Conservation (phyloP, 2,888 invertebrate genomes). For the Drosophila mercatorum region DNA sequence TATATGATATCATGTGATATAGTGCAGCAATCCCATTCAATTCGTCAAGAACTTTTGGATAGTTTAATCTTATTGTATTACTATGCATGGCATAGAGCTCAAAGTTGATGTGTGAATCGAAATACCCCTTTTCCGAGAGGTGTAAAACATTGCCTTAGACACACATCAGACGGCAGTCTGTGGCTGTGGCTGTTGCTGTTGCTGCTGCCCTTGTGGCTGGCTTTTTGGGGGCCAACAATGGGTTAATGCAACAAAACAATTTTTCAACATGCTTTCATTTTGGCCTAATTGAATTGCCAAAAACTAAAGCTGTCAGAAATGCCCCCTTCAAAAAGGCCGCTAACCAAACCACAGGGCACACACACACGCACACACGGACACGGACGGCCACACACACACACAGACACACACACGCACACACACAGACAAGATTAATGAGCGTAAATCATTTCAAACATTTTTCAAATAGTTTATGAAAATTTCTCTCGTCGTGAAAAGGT, state of each 20-base stretch:
- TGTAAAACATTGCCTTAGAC: slow-evolving; percentile 24
- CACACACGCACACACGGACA: slow-evolving; percentile 27
- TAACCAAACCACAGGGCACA: slow-evolving; percentile 41
- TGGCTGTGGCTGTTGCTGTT: slow-evolving; percentile 22
- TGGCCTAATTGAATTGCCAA: slow-evolving; percentile 67
- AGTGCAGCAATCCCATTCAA: no score
- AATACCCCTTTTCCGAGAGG: background rate
- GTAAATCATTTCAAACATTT: slow-evolving; percentile 64
- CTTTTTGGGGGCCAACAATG: slow-evolving; percentile 44
- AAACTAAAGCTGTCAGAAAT: slow-evolving; percentile 67
- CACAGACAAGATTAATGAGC: slow-evolving; percentile 63
- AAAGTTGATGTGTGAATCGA: background rate
- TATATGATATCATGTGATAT: no score
- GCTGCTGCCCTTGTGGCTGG: slow-evolving; percentile 14
- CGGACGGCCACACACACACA: background rate
- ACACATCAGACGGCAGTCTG: slow-evolving; percentile 43
- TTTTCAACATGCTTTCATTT: slow-evolving; percentile 64
- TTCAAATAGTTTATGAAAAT: slow-evolving; percentile 67
- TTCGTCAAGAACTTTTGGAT: no score
- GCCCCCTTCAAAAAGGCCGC: slow-evolving; percentile 39
- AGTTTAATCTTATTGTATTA: no score
- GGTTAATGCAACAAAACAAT: slow-evolving; percentile 65
- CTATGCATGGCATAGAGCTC: no score
- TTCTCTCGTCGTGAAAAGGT: slow-evolving; percentile 44
- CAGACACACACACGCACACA: slow-evolving; percentile 4